These are phyloP conservation scores for Belonocnema kinseyi DNA, from an alignment of 1,140 invertebrate species.

Conservation along the genomic window DNA sequence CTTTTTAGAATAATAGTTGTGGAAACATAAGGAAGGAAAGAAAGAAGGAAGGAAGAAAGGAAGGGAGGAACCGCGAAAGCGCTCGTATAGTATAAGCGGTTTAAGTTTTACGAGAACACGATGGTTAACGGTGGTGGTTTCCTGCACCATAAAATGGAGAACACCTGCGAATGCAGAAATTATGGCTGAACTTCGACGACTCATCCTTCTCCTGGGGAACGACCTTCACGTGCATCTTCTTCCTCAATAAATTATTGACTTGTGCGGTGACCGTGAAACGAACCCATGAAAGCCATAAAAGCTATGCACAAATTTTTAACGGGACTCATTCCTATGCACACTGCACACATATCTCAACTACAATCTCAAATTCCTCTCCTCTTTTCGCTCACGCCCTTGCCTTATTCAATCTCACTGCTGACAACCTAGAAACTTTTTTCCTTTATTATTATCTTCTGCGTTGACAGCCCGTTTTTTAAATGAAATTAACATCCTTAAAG, in stretches of 20 bases:
- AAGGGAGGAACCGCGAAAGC: conserved; percentile 24
- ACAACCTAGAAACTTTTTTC: too few relatives aligned
- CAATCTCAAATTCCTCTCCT: conserved; percentile 13
- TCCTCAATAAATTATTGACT: conserved; percentile 32
- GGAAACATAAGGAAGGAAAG: not conserved
- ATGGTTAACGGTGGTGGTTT: conserved; percentile 23
- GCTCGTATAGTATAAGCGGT: conserved; percentile 17
- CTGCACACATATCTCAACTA: not conserved
- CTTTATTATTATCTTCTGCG: too few relatives aligned
- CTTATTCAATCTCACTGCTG: too few relatives aligned
- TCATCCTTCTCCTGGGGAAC: conserved; percentile 21
- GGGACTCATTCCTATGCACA: not conserved
- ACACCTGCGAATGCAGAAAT: conserved; percentile 25
- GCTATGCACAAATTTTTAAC: conserved; percentile 10
- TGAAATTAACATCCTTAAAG: too few relatives aligned
- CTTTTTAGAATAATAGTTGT: conserved; percentile 4
- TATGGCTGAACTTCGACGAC: conserved; percentile 22
- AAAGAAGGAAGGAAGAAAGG: not conserved
- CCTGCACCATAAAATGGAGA: conserved; percentile 16
- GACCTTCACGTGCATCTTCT: conserved; percentile 30
- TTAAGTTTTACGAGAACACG: conserved; percentile 10
- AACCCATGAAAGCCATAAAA: conserved; percentile 17
- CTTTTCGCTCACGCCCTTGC: not conserved
- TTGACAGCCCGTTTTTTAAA: too few relatives aligned
- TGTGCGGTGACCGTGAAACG: conserved; percentile 25